Percentiles rank a stretch among this genome's conserved stretches.
Conservation (phyloP, 92 coral and sea anemone species). For the Actinernus sp. region DNA sequence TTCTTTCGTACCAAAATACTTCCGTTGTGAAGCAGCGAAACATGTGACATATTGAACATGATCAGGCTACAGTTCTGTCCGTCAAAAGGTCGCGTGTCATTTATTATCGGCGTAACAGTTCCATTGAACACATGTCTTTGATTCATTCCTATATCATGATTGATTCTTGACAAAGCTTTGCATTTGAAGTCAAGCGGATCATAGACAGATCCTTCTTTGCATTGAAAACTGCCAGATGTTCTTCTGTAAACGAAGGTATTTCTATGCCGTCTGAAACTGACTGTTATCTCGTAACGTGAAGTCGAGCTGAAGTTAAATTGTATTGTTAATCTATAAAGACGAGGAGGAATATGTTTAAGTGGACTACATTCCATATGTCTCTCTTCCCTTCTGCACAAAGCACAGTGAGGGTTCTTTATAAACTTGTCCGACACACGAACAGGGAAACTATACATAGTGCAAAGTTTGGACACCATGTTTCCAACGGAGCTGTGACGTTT, state of each 20-base stretch:
- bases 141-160: background rate
- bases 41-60: background rate
- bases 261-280: too few relatives aligned
- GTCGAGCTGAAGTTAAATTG: background rate
- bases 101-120: too few relatives aligned
- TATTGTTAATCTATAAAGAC: background rate
- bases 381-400: background rate
- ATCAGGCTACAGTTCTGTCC: slow-evolving; percentile 1
- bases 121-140: background rate
- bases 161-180: background rate
- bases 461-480: background rate
- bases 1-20: background rate
- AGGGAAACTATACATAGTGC: background rate
- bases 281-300: background rate
- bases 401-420: background rate
- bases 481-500: too few relatives aligned
- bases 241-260: background rate
- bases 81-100: too few relatives aligned
- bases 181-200: background rate
- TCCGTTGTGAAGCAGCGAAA: background rate
- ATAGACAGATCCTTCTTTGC: background rate
- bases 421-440: too few relatives aligned
- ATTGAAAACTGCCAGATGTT: background rate
- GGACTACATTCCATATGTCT: background rate
- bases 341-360: too few relatives aligned